phyloP scores from a whole-genome alignment of 2,797 vertebrate species.

The Apogon hyalosoma region DNA sequence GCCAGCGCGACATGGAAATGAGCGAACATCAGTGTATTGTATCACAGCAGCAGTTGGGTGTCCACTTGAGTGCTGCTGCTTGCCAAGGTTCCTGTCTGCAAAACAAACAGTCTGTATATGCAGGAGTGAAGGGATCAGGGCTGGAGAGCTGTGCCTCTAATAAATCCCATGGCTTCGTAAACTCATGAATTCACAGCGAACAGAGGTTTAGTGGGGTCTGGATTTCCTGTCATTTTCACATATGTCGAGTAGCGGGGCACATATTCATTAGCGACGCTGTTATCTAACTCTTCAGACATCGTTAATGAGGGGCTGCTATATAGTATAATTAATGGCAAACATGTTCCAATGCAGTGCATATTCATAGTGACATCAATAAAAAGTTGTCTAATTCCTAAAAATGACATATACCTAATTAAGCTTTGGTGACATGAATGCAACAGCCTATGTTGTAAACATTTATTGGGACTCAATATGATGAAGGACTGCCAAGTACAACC shows the following conservation, averaged over 20 bases:
- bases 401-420: background rate
- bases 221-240: constrained; percentile 47
- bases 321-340: constrained; percentile 53
- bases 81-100: constrained; percentile 36
- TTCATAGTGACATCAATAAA: constrained; percentile 37
- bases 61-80: constrained; percentile 52
- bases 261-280: constrained; percentile 59
- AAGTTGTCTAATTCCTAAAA: constrained; percentile 23
- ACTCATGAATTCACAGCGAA: constrained; percentile 30
- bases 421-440: background rate
- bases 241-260: constrained; percentile 57
- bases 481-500: no score
- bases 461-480: no score
- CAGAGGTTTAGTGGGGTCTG: constrained; percentile 33
- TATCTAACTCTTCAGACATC: constrained; percentile 49
- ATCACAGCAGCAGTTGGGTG: constrained; percentile 54
- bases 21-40: constrained; percentile 54
- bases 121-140: constrained; percentile 42
- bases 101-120: constrained; percentile 63
- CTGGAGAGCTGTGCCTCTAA: constrained; percentile 42
- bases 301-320: constrained; percentile 65
- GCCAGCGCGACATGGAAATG: constrained; percentile 21
- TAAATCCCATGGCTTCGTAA: constrained; percentile 49
- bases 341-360: constrained; percentile 25
- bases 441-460: background rate